Evolutionary conservation across 2,113 vertebrate species (phyloP), one percentile per base, ranked within the genome.

Genomic region (Eira barbara): DNA sequence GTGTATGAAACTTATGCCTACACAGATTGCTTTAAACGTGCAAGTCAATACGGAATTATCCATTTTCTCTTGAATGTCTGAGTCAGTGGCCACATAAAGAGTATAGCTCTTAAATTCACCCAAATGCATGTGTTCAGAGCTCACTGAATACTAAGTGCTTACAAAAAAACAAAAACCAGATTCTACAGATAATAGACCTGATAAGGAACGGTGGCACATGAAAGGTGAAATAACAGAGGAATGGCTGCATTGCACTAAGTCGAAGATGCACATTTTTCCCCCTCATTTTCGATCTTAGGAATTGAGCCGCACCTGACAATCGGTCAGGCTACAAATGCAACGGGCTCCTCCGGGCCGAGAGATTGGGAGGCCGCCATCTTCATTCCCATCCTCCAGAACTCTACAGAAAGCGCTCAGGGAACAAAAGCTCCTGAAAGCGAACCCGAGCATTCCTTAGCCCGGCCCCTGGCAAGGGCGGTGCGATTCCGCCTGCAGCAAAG

Each of bases 1-100:
- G n/a, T 55, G 9, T 78, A 85, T 73, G 61, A 63, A 92, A 97
- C 80, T 42, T 59, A 39, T 0, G 34, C 14, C 34, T 45, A 84
- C 15, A 34, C 8, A 36, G 55, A 61, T 84, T 84, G 47, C 76
- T 95, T 97, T 83, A 71, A 92, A 81, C 92, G 93, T 91, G 17
- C 63, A 52, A 78, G 65, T 91, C 34, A 93, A 34, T 34, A 88
- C 20, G 29, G 27, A 92, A 34, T 94, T 94, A 69, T 36, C 23
- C 36, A 76, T 87, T 71, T 95, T 23, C 11, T 92, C 39, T 65
- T 76, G n/a, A 3, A 88, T 88, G 94, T 61, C 74, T 82, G 34
- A 89, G 25, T 91, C 74, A 94, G 31, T 71, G 49, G n/a, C 59
- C 42, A 49, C 25, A 4, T 45, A 59, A 95, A 86, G 34, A 82